Conservation (phyloP, 2,797 vertebrate genomes). For the Gadopsis marmoratus region DNA sequence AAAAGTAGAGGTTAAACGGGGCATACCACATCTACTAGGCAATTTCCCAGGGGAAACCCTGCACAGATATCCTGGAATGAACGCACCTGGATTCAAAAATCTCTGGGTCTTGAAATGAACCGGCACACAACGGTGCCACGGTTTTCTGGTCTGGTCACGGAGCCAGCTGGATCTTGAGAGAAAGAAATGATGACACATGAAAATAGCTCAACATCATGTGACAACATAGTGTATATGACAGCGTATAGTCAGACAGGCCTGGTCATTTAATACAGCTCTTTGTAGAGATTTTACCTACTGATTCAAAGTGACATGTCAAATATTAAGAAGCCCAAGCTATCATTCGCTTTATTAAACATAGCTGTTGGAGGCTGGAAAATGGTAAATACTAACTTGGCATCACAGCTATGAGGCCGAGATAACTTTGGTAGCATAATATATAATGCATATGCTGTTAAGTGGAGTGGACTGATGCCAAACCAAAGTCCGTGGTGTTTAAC, state of each 20-base stretch:
- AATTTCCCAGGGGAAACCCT: not conserved
- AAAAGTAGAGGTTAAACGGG: not conserved
- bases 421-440: not conserved
- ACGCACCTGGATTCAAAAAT: conserved; percentile 72
- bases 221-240: not conserved
- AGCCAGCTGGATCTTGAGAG: conserved; percentile 60
- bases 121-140: conserved; percentile 72
- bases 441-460: too few species aligned
- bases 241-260: not conserved
- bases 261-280: conserved; percentile 1
- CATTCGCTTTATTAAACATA: not conserved
- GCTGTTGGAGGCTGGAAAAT: not conserved
- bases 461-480: too few species aligned
- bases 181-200: conserved; percentile 14
- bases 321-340: not conserved
- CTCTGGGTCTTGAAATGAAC: conserved; percentile 62
- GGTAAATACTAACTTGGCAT: not conserved
- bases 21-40: not conserved
- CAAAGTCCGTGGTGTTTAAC: too few species aligned
- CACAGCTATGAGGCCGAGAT: conserved; percentile 6
- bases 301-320: not conserved
- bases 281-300: not conserved
- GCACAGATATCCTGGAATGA: not conserved
- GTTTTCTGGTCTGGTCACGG: conserved; percentile 66
- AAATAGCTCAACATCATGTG: conserved; percentile 6